phyloP scores from a whole-genome alignment of 2,113 vertebrate species.

The Spea bombifrons region DNA sequence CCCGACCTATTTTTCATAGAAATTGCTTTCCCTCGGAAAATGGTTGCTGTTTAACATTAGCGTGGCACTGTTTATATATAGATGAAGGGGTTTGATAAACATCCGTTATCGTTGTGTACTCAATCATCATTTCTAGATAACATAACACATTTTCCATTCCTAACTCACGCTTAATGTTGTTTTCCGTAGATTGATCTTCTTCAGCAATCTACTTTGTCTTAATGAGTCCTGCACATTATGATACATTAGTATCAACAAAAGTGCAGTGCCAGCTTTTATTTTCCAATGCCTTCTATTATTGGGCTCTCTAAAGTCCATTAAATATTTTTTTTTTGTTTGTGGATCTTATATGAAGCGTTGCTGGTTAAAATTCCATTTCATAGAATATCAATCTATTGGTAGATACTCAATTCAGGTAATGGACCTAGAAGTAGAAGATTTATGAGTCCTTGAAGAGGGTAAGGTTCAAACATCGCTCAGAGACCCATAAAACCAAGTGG shows the following conservation, averaged over 20 bases:
- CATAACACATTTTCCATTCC: neutral
- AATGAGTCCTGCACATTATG: neutral
- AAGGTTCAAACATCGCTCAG: too few relatives aligned
- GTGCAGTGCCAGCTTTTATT: conserved; percentile 5
- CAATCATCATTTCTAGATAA: neutral
- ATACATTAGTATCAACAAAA: neutral
- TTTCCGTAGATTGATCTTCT: neutral
- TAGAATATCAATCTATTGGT: too few relatives aligned
- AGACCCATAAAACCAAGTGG: too few relatives aligned
- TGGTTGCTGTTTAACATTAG: neutral
- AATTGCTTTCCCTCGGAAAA: too few relatives aligned
- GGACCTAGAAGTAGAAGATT: too few relatives aligned
- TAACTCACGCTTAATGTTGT: conserved; percentile 1
- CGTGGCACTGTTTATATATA: neutral
- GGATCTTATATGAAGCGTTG: too few relatives aligned
- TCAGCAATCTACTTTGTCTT: neutral
- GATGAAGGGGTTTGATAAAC: conserved; percentile 3
- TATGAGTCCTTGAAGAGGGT: too few relatives aligned
- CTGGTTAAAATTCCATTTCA: too few relatives aligned
- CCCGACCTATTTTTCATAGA: too few relatives aligned
- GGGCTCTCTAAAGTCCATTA: neutral
- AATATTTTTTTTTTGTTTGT: too few relatives aligned
- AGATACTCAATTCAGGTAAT: too few relatives aligned
- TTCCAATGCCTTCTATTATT: neutral
- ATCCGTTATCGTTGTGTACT: neutral